Conservation (phyloP, 2,113 vertebrate genomes). For the Nematolebias whitei region DNA sequence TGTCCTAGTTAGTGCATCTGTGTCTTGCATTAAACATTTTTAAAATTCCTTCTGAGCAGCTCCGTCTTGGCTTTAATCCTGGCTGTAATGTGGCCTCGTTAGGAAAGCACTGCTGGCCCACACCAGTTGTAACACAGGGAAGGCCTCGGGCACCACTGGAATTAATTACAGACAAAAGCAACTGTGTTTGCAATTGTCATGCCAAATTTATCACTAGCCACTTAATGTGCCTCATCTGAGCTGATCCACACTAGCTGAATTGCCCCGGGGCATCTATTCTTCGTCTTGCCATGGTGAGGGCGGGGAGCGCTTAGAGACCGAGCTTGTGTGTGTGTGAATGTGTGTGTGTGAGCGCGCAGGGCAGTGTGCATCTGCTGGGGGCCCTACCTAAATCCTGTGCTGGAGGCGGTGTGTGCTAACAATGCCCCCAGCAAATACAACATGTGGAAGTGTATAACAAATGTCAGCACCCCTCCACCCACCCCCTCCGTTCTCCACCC, state of each 20-base stretch:
- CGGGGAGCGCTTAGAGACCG: conserved; percentile 52
- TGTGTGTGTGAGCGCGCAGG: conserved; percentile 56
- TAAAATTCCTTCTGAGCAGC: conserved; percentile 65
- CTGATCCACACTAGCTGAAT: conserved; percentile 83
- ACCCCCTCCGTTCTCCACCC: conserved; percentile 48
- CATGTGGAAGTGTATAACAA: conserved; percentile 80
- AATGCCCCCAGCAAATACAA: conserved; percentile 91
- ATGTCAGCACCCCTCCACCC: conserved; percentile 61
- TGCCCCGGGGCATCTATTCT: conserved; percentile 79
- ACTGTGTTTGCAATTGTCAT: conserved; percentile 95
- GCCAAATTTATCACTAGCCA: conserved; percentile 98
- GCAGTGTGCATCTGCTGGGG: conserved; percentile 85
- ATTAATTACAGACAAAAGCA: conserved; percentile 99
- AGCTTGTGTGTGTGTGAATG: conserved; percentile 22
- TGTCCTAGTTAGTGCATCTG: not conserved
- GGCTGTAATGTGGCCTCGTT: conserved; percentile 93
- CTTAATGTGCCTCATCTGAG: conserved; percentile 97
- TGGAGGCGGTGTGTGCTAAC: conserved; percentile 86
- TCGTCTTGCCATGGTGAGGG: conserved; percentile 67
- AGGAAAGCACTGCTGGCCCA: conserved; percentile 87
- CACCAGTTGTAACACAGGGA: conserved; percentile 83
- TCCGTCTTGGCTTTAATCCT: conserved; percentile 86
- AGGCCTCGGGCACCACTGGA: conserved; percentile 93
- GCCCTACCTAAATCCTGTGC: conserved; percentile 86
- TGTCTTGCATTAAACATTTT: conserved; percentile 30